A percentile compares a stretch with the other conserved stretches of the same genome.
Evolutionary conservation across 2,888 invertebrate species (phyloP).

Genomic region (Myopa testacea): DNA sequence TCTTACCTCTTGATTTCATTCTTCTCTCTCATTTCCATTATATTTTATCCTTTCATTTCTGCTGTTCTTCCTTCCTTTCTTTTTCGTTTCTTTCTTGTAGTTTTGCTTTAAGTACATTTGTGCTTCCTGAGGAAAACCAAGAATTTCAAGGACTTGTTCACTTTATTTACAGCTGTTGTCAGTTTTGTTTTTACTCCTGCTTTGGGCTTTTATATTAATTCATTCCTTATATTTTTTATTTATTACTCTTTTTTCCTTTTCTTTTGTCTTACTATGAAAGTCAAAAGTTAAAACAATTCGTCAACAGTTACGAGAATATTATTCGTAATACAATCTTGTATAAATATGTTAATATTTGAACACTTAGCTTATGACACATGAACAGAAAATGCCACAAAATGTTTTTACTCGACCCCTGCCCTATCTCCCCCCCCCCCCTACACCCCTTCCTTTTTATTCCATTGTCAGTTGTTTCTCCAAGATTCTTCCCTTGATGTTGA

Average conservation of each 20-base stretch:
- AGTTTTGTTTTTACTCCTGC: background rate
- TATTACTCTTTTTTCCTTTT: background rate
- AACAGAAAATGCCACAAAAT: no score
- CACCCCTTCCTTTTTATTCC: no score
- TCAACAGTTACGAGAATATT: no score
- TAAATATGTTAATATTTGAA: no score
- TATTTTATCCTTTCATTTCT: background rate
- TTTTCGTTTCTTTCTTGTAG: background rate
- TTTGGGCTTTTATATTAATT: constrained; percentile 12
- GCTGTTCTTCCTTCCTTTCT: background rate
- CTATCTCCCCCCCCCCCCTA: no score
- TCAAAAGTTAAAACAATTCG: background rate
- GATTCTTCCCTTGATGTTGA: no score
- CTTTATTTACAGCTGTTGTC: constrained; percentile 6
- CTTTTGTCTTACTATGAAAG: background rate
- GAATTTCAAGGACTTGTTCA: constrained; percentile 26
- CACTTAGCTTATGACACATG: no score
- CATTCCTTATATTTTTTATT: background rate
- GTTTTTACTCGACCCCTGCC: no score
- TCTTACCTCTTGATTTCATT: no score
- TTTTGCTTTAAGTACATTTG: constrained; percentile 1
- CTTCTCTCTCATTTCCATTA: no score
- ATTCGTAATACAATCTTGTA: no score
- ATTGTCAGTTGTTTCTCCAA: no score
- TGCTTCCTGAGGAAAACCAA: constrained; percentile 23